Percentiles rank a stretch among this genome's conserved stretches.
Evolutionary conservation across 2,113 vertebrate genomes (phyloP).

Genomic region (Melanerpes aurifrons): DNA sequence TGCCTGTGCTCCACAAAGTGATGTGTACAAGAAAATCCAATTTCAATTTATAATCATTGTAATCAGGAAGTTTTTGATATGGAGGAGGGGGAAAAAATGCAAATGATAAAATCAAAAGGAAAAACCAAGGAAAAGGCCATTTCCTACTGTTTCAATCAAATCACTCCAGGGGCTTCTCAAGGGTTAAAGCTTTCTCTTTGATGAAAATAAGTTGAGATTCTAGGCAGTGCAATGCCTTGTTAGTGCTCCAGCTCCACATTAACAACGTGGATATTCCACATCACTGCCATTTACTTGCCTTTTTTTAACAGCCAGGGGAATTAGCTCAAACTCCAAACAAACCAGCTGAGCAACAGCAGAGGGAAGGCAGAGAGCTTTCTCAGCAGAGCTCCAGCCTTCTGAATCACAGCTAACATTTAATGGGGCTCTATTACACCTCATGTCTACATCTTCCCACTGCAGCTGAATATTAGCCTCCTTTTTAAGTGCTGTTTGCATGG

Average conservation of each 20-base stretch:
- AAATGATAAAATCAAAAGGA: background rate
- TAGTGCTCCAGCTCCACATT: background rate
- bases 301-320: background rate
- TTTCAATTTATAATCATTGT: background rate
- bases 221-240: background rate
- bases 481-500: background rate
- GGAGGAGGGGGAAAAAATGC: background rate
- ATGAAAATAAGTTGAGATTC: background rate
- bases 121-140: background rate
- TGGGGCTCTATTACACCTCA: background rate
- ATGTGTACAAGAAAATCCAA: background rate
- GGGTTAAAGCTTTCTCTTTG: background rate
- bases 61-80: background rate
- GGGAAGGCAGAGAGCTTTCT: background rate
- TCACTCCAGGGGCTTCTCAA: background rate
- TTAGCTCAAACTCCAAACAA: background rate
- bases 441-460: background rate
- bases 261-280: background rate
- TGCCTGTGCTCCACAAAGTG: background rate
- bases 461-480: background rate
- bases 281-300: background rate
- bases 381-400: background rate
- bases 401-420: conserved; percentile 10
- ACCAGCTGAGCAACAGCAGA: background rate
- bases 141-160: background rate